Base-by-base conservation (phyloP, 2,888 invertebrate species). In the Gymnoscelis rufifasciata region DNA sequence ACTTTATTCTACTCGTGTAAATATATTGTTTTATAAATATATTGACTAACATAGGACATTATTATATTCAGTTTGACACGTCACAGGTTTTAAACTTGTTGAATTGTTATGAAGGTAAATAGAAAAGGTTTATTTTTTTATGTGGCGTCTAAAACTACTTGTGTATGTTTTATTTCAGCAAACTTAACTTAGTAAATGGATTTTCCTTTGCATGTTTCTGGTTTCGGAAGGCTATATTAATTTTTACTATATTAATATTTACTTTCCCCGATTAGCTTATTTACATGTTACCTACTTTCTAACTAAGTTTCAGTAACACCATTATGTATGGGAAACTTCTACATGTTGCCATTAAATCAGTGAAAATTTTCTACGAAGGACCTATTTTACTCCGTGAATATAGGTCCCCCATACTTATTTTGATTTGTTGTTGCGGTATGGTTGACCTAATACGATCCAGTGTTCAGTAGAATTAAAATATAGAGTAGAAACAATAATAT, bases 81-180 rank as follows among this genome's bases (percentile, higher is more conserved):
- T 15, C n/a, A 8, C 10, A 15, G 35, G 11, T 33, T 13, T 10
- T 10, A 19, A 31, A 10, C 8, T 35, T 31, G 40, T 26, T 33
- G 7, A 26, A 33, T 10, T 14, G 30, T 26, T 23, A 38, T 30
- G 26, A 50, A 50, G 50, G 50, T 50, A 50, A 50, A 45, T 50
- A 45, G 26, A 1, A 12, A 13, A 28, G 26, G 23, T 38, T 28
- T 42, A 38, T 42, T 30, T 38, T 42, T 19, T 41, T 14, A 27
- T 42, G 50, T 50, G 45, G 23, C 45, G 50, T 45, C 49, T 30
- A 3, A 14, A 15, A 28, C 3, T 40, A 24, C 40, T 15, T 28
- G 15, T 41, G 13, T 41, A 7, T 37, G 11, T 47, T 43, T 43
- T 35, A 11, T 19, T 8, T 15, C 13, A 28, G 37, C 37, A 13